Evolutionary conservation across 2,113 vertebrate genomes (phyloP), one percentile per base, ranked within the genome.

Genomic region (Carettochelys insculpta): DNA sequence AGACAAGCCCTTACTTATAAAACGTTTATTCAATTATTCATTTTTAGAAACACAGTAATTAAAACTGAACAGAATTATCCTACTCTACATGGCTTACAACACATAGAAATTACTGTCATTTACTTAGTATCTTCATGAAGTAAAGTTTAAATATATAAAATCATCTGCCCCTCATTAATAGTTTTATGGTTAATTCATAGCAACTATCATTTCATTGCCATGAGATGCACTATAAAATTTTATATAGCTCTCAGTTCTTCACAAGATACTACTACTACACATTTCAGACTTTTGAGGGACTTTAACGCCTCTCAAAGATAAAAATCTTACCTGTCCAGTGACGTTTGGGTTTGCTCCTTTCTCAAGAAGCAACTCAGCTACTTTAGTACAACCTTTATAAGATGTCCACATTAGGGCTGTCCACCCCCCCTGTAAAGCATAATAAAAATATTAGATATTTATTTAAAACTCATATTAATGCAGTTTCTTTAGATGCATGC

Each of bases 371-470:
- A 99, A 54, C 77, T 97, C 97, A 2, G 98, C 98, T 56, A 99
- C 99, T 34, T 99, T 99, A 0, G 98, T 98, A 20, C 98, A 97
- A 58, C 99, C 99, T 97, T 99, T 99, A 77, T 99, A 99, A 1
- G 99, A 98, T 1, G 98, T 98, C 99, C 99, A 99, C 99, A 99
- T 99, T 47, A 99, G 98, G 48, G 99, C 98, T 12, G 98, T 99
- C 99, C 99, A 99, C 10, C 99, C 99, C 58, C 99, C 99, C 99
- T 99, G 82, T 43, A 13, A 83, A 89, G 11, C 6, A 92, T 11
- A 92, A 85, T 16, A 45, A 48, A 31, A 52, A 68, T 3, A n/a
- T 24, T 10, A 90, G 91, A 88, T 4, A 50, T 43, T 75, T 75
- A 75, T 71, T 77, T 19, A 88, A 53, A 83, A 94, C 86, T 16